A percentile compares a stretch with the other conserved stretches of the same genome.
phyloP scores from a whole-genome alignment of 1,140 invertebrate genomes.

The Drosophila pseudoananassae region DNA sequence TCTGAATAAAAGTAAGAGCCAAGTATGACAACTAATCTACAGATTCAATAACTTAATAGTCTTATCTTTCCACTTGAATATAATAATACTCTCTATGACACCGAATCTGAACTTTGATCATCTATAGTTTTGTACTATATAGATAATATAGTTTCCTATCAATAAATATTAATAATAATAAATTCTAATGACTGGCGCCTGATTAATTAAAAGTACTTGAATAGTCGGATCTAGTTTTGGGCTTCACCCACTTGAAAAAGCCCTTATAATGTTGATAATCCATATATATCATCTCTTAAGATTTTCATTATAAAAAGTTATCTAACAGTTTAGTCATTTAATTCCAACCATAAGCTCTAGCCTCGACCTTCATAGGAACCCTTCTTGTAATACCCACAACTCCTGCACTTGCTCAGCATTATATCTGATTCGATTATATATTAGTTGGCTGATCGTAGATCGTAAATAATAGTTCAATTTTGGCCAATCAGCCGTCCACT shows the following conservation, averaged over 20 bases:
- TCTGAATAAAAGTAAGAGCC: too few relatives aligned
- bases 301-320: too few relatives aligned
- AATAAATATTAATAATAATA: background rate
- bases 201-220: background rate
- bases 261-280: background rate
- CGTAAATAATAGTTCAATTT: conserved; percentile 41
- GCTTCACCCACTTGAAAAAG: too few relatives aligned
- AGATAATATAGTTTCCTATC: background rate
- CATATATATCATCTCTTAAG: background rate
- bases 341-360: background rate
- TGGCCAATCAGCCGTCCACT: conserved; percentile 38
- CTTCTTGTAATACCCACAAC: background rate
- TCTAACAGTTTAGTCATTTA: background rate
- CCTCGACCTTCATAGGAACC: conserved; percentile 10
- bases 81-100: background rate
- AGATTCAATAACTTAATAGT: too few relatives aligned
- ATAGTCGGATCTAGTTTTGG: too few relatives aligned
- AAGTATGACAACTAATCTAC: background rate
- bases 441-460: conserved; percentile 30
- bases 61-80: background rate
- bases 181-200: background rate
- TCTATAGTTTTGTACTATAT: background rate
- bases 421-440: conserved; percentile 22
- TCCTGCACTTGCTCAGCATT: conserved; percentile 21
- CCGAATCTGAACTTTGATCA: background rate